Evolutionary conservation across 1,140 invertebrate species (phyloP).

Genomic region (Eufriesea mexicana): DNA sequence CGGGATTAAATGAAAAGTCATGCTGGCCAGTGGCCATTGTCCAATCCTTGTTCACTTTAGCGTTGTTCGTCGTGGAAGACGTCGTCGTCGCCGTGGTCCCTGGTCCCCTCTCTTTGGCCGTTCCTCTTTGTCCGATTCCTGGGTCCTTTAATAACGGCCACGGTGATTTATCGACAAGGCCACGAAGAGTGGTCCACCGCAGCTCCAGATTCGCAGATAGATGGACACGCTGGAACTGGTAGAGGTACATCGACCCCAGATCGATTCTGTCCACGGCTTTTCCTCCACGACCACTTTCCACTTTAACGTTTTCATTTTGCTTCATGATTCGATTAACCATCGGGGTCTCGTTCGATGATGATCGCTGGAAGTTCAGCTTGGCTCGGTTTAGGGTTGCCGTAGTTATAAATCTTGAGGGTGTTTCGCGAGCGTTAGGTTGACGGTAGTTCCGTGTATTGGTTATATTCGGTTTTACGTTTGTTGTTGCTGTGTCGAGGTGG

Average conservation of each 20-base stretch:
- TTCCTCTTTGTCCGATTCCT: slow-evolving; percentile 57
- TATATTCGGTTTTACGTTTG: no score
- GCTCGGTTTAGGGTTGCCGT: no score
- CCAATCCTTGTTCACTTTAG: slow-evolving; percentile 34
- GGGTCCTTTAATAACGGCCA: slow-evolving; percentile 67
- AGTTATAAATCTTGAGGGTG: no score
- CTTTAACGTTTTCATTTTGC: slow-evolving; percentile 39
- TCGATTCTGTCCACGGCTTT: slow-evolving; percentile 51
- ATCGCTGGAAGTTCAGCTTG: no score
- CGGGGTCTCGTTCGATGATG: no score
- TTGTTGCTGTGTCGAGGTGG: no score
- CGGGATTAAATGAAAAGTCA: slow-evolving; percentile 34
- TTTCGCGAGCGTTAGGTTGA: no score
- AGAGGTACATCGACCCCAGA: slow-evolving; percentile 57
- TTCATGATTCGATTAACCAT: background rate
- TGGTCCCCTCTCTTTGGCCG: background rate
- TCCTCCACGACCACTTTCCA: background rate
- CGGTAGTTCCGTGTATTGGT: no score
- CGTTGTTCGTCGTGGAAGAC: background rate
- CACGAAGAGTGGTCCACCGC: slow-evolving; percentile 52
- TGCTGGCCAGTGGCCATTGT: slow-evolving; percentile 37
- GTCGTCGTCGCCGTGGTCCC: background rate
- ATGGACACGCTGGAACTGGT: slow-evolving; percentile 57
- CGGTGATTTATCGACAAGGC: slow-evolving; percentile 68
- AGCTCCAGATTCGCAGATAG: slow-evolving; percentile 59